These are phyloP conservation scores for Ommatoiulus sabulosus DNA, from an alignment of 2,888 invertebrate species.

Conservation along the genomic window DNA sequence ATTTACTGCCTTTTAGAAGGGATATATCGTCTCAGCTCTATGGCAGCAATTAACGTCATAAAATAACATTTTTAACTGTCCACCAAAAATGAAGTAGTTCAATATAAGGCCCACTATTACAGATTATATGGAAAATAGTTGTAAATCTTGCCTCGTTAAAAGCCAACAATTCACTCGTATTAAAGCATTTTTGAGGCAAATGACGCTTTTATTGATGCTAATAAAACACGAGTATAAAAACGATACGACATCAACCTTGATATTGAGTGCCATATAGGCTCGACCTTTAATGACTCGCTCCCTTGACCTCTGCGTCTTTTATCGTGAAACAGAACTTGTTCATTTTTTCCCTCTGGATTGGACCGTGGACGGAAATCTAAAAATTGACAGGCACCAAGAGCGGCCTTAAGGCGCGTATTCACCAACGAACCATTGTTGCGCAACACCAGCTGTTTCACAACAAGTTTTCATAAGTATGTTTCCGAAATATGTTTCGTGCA, in stretches of 20 bases:
- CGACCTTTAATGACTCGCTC: conserved; percentile 33
- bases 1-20: conserved; percentile 36
- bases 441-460: too few relatives aligned
- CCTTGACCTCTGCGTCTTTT: conserved; percentile 38
- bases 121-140: conserved; percentile 43
- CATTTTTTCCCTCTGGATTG: neutral
- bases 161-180: conserved; percentile 36
- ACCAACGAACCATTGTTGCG: too few relatives aligned
- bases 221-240: neutral
- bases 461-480: too few relatives aligned
- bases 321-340: neutral
- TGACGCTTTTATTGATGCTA: conserved; percentile 39
- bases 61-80: conserved; percentile 43
- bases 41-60: conserved; percentile 40
- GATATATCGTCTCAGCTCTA: conserved; percentile 13
- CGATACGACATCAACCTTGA: conserved; percentile 35
- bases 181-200: conserved; percentile 40
- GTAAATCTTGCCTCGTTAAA: conserved; percentile 40
- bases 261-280: conserved; percentile 39
- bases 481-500: too few relatives aligned
- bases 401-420: too few relatives aligned
- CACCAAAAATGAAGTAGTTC: conserved; percentile 36
- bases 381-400: neutral
- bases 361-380: neutral
- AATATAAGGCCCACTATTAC: conserved; percentile 24